Evolutionary conservation across 2,113 vertebrate genomes (phyloP).

Genomic region (Mastomys natalensis): DNA sequence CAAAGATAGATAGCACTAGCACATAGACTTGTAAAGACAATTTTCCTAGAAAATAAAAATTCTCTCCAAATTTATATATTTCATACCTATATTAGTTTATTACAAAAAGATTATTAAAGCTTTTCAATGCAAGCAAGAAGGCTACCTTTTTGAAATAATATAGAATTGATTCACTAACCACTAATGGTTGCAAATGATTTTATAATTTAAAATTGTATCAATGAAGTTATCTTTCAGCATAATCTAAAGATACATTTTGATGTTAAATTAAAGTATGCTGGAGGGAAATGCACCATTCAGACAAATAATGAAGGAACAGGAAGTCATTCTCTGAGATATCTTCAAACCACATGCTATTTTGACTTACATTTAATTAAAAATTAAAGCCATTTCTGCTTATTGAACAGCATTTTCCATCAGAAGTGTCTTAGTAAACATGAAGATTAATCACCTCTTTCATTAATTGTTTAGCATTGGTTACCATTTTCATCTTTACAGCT

Average conservation of each 20-base stretch:
- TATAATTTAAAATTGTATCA: neutral
- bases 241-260: constrained; percentile 17
- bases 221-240: neutral
- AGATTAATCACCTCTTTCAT: constrained; percentile 49
- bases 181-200: neutral
- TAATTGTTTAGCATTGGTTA: constrained; percentile 52
- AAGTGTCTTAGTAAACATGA: constrained; percentile 22
- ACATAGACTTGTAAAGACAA: neutral
- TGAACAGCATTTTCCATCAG: neutral
- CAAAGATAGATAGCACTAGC: neutral
- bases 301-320: neutral
- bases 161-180: neutral
- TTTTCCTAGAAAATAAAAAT: neutral
- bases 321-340: constrained; percentile 48
- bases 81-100: neutral
- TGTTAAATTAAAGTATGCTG: constrained; percentile 8
- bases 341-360: neutral
- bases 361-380: too few relatives aligned
- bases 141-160: neutral
- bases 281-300: neutral
- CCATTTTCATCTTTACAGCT: neutral
- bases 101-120: neutral
- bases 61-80: neutral
- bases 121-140: neutral
- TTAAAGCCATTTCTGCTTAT: constrained; percentile 56